phyloP scores from a whole-genome alignment of 2,113 vertebrate genomes.

The Mystacornis crossleyi region DNA sequence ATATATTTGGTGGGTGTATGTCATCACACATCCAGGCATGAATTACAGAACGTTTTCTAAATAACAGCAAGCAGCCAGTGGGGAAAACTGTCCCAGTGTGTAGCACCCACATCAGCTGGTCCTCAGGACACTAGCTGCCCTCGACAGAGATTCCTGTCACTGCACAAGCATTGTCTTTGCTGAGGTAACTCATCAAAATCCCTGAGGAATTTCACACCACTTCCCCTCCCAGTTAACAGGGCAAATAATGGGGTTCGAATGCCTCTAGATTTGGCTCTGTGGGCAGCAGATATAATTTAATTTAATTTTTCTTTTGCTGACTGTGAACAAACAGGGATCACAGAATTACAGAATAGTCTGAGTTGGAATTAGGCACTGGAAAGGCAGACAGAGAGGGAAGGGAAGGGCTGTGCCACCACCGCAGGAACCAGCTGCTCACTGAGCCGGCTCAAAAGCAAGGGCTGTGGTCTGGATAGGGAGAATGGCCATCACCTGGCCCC shows the following conservation, averaged over 20 bases:
- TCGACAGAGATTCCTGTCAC: accelerated
- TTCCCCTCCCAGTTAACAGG: neutral
- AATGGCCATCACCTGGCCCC: neutral
- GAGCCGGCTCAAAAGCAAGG: neutral
- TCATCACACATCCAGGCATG: neutral
- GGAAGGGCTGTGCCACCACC: neutral
- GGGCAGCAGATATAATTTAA: neutral
- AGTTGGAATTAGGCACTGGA: neutral
- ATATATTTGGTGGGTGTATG: neutral
- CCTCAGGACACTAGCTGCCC: neutral
- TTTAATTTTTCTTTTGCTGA: neutral
- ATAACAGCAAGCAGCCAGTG: neutral
- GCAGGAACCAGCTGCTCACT: neutral
- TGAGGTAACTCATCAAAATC: neutral
- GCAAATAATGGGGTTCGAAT: accelerated
- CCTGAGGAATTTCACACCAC: neutral
- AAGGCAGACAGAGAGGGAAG: neutral
- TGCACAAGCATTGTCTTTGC: neutral
- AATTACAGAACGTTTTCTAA: neutral
- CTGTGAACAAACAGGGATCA: neutral
- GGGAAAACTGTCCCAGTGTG: neutral
- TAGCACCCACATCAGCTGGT: neutral
- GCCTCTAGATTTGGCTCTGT: neutral
- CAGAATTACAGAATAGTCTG: neutral
- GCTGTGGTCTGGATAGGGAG: neutral